Conservation (phyloP, 2,797 vertebrate genomes). For the Xiphorhynchus erythropygius region DNA sequence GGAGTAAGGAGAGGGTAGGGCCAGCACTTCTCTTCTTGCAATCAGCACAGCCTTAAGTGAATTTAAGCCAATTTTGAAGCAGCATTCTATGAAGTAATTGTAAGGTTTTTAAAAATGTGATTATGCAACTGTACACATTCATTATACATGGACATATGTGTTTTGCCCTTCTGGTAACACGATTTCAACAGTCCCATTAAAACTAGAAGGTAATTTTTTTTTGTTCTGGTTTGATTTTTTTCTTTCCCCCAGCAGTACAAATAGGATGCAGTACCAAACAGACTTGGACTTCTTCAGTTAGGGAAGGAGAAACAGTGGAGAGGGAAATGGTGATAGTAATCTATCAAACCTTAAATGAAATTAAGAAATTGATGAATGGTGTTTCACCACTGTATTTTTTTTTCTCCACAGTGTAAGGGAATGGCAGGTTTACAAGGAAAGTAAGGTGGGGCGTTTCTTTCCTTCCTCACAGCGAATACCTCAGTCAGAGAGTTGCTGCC, state of each 20-base stretch:
- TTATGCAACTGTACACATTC: not conserved
- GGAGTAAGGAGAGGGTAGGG: not conserved
- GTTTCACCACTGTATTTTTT: not conserved
- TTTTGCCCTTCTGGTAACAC: not conserved
- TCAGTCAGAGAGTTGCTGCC: rapidly evolving
- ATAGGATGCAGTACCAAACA: not conserved
- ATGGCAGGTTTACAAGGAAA: not conserved
- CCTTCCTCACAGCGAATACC: not conserved
- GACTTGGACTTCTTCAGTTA: not conserved
- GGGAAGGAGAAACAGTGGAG: not conserved
- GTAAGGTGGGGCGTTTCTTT: not conserved
- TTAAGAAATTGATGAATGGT: not conserved
- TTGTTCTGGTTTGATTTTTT: not conserved
- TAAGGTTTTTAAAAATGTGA: not conserved
- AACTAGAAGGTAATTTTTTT: not conserved
- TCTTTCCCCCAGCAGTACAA: not conserved
- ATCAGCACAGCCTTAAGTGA: not conserved
- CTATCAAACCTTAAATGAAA: not conserved
- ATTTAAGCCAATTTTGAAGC: not conserved
- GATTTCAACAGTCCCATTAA: not conserved
- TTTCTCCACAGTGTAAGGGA: not conserved
- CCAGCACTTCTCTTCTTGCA: not conserved
- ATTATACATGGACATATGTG: not conserved
- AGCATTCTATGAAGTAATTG: not conserved
- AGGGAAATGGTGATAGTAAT: not conserved